phyloP scores from a whole-genome alignment of 2,888 invertebrate genomes.

The Tetragnatha montana region DNA sequence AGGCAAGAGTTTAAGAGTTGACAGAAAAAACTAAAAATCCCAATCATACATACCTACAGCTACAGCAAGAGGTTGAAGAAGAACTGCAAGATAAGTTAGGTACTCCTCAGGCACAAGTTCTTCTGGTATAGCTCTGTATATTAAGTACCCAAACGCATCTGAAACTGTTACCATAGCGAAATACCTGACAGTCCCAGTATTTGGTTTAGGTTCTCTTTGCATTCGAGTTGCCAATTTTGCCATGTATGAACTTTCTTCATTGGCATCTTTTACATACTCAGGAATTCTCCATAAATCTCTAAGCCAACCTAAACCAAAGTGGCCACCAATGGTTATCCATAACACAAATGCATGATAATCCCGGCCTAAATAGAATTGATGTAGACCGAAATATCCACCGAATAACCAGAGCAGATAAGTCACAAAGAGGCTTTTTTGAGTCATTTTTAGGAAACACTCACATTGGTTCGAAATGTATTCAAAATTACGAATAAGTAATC shows the following conservation, averaged over 20 bases:
- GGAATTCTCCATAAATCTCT: conserved; percentile 90
- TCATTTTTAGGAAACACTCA: background rate
- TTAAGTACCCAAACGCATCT: conserved; percentile 87
- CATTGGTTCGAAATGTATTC: background rate
- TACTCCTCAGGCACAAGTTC: conserved; percentile 84
- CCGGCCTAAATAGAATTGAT: conserved; percentile 91
- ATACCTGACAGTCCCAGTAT: conserved; percentile 59
- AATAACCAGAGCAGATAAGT: conserved; percentile 91
- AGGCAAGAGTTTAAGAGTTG: background rate
- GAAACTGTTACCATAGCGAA: conserved; percentile 85
- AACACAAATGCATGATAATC: conserved; percentile 93
- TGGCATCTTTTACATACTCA: conserved; percentile 85
- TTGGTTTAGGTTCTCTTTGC: conserved; percentile 80
- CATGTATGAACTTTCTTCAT: conserved; percentile 75
- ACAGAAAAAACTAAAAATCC: background rate
- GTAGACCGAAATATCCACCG: conserved; percentile 91
- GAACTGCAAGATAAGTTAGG: conserved; percentile 82
- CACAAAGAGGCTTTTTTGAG: conserved; percentile 78
- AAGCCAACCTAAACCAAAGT: conserved; percentile 89
- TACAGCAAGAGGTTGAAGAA: conserved; percentile 84
- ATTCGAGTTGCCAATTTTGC: conserved; percentile 81
- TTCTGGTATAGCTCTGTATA: conserved; percentile 86
- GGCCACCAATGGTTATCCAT: conserved; percentile 91
- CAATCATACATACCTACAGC: conserved; percentile 81
- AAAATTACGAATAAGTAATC: background rate